Percentiles rank a stretch among this genome's conserved stretches.
These are phyloP conservation scores for Furcifer pardalis DNA, from an alignment of 2,797 vertebrate genomes.

Conservation along the genomic window DNA sequence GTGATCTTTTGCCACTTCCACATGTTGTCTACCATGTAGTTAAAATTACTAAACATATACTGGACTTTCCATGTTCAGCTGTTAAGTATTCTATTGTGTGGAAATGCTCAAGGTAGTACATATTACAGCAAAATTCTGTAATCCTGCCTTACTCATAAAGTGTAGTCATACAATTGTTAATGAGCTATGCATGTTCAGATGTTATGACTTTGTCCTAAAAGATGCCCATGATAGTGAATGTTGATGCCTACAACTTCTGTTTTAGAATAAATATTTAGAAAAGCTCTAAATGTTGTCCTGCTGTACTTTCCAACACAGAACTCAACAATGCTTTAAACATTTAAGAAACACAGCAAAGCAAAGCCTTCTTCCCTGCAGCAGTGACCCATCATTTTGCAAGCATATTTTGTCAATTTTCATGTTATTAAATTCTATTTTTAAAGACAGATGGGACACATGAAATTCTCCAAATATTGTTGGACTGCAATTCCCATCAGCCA, in stretches of 20 bases:
- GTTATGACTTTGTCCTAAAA: neutral
- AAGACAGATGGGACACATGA: no score
- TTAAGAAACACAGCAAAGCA: neutral
- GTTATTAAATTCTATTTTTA: neutral
- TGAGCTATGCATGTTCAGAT: no score
- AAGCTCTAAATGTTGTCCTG: neutral
- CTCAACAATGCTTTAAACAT: neutral
- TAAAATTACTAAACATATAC: no score
- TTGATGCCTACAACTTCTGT: neutral
- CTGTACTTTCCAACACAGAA: no score
- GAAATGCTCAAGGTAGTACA: neutral
- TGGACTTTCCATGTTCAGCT: neutral
- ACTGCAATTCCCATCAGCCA: no score
- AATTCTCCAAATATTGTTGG: neutral
- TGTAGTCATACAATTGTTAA: neutral
- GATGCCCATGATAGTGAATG: neutral
- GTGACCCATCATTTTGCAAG: neutral
- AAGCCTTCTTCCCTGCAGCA: neutral
- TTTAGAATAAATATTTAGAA: no score
- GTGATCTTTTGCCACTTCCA: neutral
- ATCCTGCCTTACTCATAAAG: neutral
- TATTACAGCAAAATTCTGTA: neutral
- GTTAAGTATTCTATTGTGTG: neutral
- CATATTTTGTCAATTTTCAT: neutral
- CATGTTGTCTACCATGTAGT: neutral